These are phyloP conservation scores for Heterodera carotae DNA, from an alignment of 1,140 invertebrate species.

Conservation along the genomic window DNA sequence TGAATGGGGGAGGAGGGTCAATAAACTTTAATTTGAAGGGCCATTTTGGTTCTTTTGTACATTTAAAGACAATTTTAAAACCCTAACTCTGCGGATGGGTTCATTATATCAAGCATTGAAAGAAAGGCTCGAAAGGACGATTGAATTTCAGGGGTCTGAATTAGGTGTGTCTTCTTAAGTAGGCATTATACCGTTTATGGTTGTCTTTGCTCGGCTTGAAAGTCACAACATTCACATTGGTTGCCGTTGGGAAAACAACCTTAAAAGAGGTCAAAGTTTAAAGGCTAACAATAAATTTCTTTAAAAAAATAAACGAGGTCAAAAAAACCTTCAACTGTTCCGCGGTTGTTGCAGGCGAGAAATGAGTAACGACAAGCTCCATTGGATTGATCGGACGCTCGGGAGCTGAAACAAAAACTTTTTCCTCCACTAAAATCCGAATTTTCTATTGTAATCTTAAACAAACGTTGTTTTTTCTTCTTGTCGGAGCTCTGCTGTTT, in stretches of 20 bases:
- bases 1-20: not conserved
- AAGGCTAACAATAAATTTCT: not conserved
- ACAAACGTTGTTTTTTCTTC: not conserved
- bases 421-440: not conserved
- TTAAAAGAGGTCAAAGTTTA: not conserved
- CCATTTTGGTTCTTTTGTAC: too few relatives aligned
- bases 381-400: not conserved
- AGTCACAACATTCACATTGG: not conserved
- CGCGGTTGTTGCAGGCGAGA: not conserved
- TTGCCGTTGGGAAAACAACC: conserved; percentile 5
- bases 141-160: not conserved
- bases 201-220: not conserved
- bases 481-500: not conserved
- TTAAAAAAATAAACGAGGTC: too few relatives aligned
- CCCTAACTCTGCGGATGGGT: too few relatives aligned
- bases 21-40: not conserved
- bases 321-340: conserved; percentile 3
- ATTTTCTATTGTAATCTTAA: not conserved
- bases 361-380: not conserved
- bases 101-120: too few relatives aligned
- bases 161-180: not conserved
- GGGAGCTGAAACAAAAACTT: not conserved
- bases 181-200: not conserved
- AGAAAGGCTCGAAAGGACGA: not conserved
- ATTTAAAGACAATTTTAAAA: too few relatives aligned